phyloP scores from a whole-genome alignment of 2,113 vertebrate genomes.

The Lamprotornis superbus region DNA sequence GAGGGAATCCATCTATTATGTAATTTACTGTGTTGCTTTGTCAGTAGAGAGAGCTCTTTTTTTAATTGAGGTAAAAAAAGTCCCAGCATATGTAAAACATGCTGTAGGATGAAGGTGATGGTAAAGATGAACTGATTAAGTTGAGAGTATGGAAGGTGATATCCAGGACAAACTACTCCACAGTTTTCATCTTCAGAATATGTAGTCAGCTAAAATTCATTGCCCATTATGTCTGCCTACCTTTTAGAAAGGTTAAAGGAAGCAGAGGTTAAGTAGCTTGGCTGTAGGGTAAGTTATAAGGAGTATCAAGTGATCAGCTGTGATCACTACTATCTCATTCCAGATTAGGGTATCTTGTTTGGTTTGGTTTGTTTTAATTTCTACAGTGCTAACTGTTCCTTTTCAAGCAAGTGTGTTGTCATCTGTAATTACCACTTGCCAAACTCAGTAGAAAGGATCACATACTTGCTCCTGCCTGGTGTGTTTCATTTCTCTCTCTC shows the following conservation, averaged over 20 bases:
- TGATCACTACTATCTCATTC: not conserved
- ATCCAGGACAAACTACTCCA: not conserved
- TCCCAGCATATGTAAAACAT: not conserved
- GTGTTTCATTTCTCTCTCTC: not conserved
- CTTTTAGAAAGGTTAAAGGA: not conserved
- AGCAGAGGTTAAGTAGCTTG: not conserved
- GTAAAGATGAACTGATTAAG: not conserved
- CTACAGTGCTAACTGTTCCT: not conserved
- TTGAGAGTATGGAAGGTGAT: not conserved
- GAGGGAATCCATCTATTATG: not conserved
- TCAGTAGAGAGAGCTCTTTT: not conserved
- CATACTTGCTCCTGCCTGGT: not conserved
- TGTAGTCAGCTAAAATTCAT: not conserved
- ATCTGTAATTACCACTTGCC: not conserved
- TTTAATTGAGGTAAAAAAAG: not conserved
- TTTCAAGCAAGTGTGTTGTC: not conserved
- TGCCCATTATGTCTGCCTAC: not conserved
- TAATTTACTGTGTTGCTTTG: not conserved
- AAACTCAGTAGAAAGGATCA: not conserved
- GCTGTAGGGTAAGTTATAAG: not conserved
- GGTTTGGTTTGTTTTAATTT: not conserved
- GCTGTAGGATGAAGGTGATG: not conserved
- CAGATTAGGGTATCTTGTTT: not conserved
- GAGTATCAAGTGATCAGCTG: not conserved
- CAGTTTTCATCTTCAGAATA: not conserved